Conservation (phyloP, 1,140 invertebrate species). For the Diachasma alloeum region DNA sequence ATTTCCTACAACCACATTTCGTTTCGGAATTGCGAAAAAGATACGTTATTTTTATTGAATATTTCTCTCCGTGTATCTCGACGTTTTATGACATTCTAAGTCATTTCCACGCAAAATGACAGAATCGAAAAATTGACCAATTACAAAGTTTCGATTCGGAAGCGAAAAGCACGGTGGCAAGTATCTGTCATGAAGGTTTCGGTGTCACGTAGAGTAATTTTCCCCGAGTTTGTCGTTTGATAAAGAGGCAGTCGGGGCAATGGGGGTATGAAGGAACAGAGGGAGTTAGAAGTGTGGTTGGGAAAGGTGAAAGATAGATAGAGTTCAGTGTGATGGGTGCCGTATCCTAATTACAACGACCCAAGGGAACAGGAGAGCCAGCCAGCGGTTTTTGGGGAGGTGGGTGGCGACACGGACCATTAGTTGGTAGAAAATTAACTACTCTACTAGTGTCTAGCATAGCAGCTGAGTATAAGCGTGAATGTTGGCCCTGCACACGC, state of each 20-base stretch:
- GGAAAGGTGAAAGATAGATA: conserved; percentile 1
- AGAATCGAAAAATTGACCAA: too few relatives aligned
- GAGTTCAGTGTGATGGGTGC: background rate
- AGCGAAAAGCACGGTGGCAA: conserved; percentile 22
- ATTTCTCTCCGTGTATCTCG: too few relatives aligned
- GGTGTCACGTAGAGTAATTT: background rate
- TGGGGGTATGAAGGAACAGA: background rate
- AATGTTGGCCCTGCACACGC: background rate
- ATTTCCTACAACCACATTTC: too few relatives aligned
- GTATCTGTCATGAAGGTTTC: background rate
- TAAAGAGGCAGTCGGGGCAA: background rate
- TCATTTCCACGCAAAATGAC: too few relatives aligned
- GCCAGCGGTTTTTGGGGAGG: background rate
- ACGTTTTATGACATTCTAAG: too few relatives aligned
- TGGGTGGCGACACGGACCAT: background rate
- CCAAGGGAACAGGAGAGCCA: background rate
- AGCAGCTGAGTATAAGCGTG: background rate
- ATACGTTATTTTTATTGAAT: too few relatives aligned
- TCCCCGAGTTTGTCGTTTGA: background rate
- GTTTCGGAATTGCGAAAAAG: too few relatives aligned
- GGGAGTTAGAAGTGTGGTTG: background rate
- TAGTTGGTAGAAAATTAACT: background rate
- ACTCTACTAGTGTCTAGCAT: background rate
- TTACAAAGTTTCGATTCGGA: conserved; percentile 32
- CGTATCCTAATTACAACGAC: background rate